Evolutionary conservation across 2,113 vertebrate species (phyloP).

Genomic region (Apteryx mantelli): DNA sequence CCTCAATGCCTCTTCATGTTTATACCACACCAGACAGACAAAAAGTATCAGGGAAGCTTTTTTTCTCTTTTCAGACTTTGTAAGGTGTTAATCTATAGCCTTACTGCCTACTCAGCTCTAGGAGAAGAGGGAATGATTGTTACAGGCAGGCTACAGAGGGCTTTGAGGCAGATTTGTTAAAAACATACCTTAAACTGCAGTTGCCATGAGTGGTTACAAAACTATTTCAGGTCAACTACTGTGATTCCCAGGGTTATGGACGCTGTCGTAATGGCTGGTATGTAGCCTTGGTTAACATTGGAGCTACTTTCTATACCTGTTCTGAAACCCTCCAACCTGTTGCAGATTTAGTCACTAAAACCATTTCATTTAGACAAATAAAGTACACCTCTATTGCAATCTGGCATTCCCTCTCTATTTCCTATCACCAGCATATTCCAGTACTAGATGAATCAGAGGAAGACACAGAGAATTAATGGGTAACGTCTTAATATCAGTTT

Average conservation of each 20-base stretch:
- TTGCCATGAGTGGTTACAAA: neutral
- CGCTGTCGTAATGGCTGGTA: rapidly evolving
- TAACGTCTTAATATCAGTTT: neutral
- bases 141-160: neutral
- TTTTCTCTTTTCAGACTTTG: neutral
- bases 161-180: neutral
- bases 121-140: neutral
- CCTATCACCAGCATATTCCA: neutral
- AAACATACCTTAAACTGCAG: neutral
- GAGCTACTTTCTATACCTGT: neutral
- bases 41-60: neutral
- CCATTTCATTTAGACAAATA: neutral
- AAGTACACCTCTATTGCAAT: neutral
- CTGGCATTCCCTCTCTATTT: neutral
- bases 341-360: neutral
- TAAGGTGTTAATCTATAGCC: neutral
- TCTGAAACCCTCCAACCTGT: neutral
- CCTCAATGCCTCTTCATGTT: neutral
- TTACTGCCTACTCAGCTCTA: neutral
- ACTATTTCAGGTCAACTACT: neutral
- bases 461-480: neutral
- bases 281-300: neutral
- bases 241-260: neutral
- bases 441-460: neutral
- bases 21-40: neutral